These are phyloP conservation scores for Lycopodina hypogea DNA, from an alignment of 37 sponge, comb jelly and placozoan genomes.

Conservation along the genomic window DNA sequence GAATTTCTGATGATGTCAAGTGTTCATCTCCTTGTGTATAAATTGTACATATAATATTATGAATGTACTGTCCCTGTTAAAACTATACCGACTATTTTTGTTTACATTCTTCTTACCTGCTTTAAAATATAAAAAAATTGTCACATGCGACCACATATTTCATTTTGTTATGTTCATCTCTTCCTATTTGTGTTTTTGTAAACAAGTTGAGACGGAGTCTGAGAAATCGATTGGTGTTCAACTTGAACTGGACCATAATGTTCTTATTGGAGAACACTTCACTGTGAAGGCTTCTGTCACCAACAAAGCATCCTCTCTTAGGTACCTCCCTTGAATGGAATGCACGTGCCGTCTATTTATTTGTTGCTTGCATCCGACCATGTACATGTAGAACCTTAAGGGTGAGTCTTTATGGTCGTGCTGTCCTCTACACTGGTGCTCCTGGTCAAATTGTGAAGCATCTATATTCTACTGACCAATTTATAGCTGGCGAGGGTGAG, in stretches of 20 bases:
- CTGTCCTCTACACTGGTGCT: constrained; percentile 37
- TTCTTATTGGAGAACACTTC: constrained; percentile 35
- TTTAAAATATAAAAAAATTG: no score
- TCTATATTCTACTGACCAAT: not conserved
- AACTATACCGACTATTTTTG: no score
- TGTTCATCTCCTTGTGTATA: no score
- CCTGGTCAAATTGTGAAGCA: constrained; percentile 27
- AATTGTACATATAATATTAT: no score
- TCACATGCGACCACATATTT: no score
- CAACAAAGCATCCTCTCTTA: constrained; percentile 13
- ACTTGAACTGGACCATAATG: constrained; percentile 18
- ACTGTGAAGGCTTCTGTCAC: constrained; percentile 27
- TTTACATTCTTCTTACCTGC: no score
- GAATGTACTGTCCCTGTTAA: no score
- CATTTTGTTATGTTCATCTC: no score
- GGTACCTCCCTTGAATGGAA: not conserved
- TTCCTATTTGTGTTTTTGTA: no score
- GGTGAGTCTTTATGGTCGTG: constrained; percentile 12
- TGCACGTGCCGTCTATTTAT: not conserved
- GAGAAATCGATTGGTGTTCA: constrained; percentile 27
- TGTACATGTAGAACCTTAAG: not conserved
- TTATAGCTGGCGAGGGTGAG: constrained; percentile 3
- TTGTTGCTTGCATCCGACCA: no score
- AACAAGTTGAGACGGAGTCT: constrained; percentile 7
- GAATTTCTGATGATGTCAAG: no score